Conservation (phyloP, 2,888 invertebrate genomes). For the Sepiola atlantica region DNA sequence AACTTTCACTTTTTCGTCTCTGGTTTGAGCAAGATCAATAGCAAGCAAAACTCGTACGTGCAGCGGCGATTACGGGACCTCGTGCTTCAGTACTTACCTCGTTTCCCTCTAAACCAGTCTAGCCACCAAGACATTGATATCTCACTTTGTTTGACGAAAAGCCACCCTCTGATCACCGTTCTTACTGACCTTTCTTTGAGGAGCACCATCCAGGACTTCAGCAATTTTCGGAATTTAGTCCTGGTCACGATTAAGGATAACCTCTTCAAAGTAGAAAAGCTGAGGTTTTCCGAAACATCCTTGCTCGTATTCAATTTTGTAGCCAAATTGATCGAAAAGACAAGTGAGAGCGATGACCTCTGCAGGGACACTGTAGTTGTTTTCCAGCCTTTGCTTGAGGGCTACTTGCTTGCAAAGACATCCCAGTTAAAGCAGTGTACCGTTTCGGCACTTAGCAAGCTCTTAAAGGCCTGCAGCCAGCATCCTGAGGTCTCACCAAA, state of each 20-base stretch:
- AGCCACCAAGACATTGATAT: neutral
- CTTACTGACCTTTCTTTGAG: slow-evolving; percentile 41
- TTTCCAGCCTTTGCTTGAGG: neutral
- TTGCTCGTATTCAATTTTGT: neutral
- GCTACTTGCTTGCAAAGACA: slow-evolving; percentile 34
- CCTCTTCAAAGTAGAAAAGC: neutral
- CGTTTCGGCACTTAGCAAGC: neutral
- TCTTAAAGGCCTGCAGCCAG: neutral
- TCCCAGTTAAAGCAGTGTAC: slow-evolving; percentile 33
- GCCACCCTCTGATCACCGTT: neutral
- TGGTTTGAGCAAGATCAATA: slow-evolving; percentile 65
- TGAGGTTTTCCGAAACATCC: neutral
- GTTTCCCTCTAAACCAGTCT: slow-evolving; percentile 56
- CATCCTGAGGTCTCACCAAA: neutral
- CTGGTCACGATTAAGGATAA: neutral
- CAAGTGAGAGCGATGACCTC: neutral
- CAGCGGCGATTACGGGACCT: slow-evolving; percentile 68
- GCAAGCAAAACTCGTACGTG: slow-evolving; percentile 64
- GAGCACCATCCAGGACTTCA: neutral
- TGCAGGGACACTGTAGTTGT: neutral
- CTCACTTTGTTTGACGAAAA: neutral
- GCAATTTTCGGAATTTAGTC: slow-evolving; percentile 2
- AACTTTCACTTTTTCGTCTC: slow-evolving; percentile 66
- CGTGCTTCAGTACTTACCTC: slow-evolving; percentile 62
- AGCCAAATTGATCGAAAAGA: slow-evolving; percentile 19